Evolutionary conservation across 2,113 vertebrate species (phyloP).

Genomic region (Grallaria varia): DNA sequence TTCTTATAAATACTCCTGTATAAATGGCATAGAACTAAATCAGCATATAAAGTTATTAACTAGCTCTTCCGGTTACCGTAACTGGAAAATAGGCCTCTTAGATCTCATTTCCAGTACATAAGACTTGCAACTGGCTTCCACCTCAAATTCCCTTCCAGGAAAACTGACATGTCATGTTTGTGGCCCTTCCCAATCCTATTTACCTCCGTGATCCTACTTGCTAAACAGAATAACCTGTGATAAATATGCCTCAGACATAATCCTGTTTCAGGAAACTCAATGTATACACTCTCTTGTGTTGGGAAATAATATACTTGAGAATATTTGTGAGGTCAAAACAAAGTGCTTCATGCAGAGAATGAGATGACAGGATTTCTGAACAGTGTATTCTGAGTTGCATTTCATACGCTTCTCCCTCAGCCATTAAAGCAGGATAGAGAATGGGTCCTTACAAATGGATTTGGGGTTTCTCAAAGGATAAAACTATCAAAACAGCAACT

Average conservation of each 20-base stretch:
- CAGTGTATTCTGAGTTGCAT: not conserved
- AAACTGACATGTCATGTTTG: not conserved
- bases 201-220: not conserved
- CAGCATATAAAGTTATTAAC: not conserved
- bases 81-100: not conserved
- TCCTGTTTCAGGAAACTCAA: not conserved
- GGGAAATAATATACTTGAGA: not conserved
- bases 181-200: not conserved
- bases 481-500: not conserved
- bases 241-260: not conserved
- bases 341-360: not conserved
- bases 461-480: not conserved
- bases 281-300: not conserved
- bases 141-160: not conserved
- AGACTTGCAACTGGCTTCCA: not conserved
- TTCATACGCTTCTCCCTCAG: not conserved
- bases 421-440: not conserved
- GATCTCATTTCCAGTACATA: not conserved
- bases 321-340: not conserved
- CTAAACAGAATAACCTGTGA: not conserved
- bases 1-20: not conserved
- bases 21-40: not conserved
- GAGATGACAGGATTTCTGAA: not conserved
- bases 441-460: not conserved
- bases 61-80: not conserved